Conservation (phyloP, 2,113 vertebrate species). For the Microcebus lehilahytsara region DNA sequence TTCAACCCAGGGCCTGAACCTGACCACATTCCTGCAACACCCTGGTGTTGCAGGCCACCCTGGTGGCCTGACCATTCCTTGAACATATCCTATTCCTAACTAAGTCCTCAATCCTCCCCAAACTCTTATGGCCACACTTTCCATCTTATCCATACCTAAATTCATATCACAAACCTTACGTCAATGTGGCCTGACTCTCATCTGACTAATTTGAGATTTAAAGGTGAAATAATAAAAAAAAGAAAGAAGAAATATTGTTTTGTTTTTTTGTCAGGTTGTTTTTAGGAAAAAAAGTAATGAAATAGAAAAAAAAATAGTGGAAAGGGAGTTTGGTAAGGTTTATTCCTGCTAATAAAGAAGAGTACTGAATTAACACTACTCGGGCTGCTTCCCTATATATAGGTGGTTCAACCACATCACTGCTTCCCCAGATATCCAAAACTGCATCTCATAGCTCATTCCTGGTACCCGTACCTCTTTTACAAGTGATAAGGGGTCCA, state of each 20-base stretch:
- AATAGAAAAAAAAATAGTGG: not conserved
- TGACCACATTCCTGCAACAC: not conserved
- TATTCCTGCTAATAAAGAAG: constrained; percentile 18
- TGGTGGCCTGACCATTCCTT: not conserved
- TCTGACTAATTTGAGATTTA: not conserved
- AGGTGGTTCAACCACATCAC: not conserved
- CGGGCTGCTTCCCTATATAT: not conserved
- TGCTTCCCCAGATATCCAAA: not conserved
- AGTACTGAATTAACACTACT: not conserved
- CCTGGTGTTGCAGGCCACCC: not conserved
- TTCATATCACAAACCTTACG: not conserved
- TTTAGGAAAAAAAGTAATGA: not conserved
- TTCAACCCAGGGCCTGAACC: not conserved
- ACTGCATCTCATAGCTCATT: not conserved
- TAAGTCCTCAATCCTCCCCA: not conserved
- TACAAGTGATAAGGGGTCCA: constrained; percentile 86
- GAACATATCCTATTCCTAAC: not conserved
- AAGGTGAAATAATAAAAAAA: not conserved
- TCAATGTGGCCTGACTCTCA: not conserved
- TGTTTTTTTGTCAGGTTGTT: not conserved
- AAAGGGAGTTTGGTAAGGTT: not conserved
- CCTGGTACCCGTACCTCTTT: constrained; percentile 76
- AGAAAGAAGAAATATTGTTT: not conserved
- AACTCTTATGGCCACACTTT: not conserved
- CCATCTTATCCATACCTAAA: not conserved